A percentile compares a stretch with the other conserved stretches of the same genome.
Evolutionary conservation across 92 coral and sea anemone genomes (phyloP).

Genomic region (Palythoa caribaeorum): DNA sequence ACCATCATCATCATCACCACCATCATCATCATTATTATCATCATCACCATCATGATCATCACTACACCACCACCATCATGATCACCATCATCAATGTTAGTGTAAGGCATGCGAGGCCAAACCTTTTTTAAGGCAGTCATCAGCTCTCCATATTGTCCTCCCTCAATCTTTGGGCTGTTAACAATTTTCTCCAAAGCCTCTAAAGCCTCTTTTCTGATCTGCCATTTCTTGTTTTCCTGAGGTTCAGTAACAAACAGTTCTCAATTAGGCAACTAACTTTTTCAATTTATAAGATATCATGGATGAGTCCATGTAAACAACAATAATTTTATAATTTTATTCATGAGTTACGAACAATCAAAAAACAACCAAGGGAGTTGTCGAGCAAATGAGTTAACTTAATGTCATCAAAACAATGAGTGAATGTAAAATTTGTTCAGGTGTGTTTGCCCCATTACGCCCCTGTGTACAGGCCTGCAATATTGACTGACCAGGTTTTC

Average conservation of each 20-base stretch:
- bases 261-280: too few relatives aligned
- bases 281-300: too few relatives aligned
- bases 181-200: slow-evolving; percentile 93
- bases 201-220: slow-evolving; percentile 89
- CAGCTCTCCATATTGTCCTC: slow-evolving; percentile 96
- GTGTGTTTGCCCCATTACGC: too few relatives aligned
- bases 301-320: too few relatives aligned
- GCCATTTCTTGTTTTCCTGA: slow-evolving; percentile 94
- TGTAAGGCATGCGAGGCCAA: not conserved
- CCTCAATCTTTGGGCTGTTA: slow-evolving; percentile 91
- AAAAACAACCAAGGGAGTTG: too few relatives aligned
- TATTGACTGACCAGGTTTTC: slow-evolving; percentile 84
- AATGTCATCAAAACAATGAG: too few relatives aligned
- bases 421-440: too few relatives aligned
- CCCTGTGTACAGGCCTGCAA: too few relatives aligned
- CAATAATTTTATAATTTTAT: too few relatives aligned
- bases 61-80: not conserved
- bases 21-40: not conserved
- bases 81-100: not conserved
- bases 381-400: too few relatives aligned
- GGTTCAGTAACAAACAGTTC: not conserved
- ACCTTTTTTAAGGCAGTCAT: slow-evolving; percentile 90
- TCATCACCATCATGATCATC: not conserved
- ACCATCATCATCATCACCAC: not conserved
- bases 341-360: too few relatives aligned